Conservation (phyloP, 2,888 invertebrate species). For the Salticus scenicus region DNA sequence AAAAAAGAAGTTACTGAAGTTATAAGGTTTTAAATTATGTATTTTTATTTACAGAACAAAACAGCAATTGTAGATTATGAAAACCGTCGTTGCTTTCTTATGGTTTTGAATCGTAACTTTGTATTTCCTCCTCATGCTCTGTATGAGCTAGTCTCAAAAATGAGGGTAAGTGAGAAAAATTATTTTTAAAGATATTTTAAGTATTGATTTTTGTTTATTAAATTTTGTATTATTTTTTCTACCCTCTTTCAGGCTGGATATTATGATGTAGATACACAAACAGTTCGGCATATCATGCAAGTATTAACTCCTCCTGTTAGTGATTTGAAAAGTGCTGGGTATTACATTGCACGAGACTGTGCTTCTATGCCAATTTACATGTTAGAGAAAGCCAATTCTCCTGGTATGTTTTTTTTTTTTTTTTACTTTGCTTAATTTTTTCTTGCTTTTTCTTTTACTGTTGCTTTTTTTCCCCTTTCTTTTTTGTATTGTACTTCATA, state of each 20-base stretch:
- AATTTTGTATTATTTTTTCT: not conserved
- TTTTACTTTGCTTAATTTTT: not conserved
- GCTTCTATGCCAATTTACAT: slow-evolving; percentile 83
- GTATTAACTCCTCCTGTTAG: slow-evolving; percentile 84
- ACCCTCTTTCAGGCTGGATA: slow-evolving; percentile 77
- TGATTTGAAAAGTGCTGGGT: slow-evolving; percentile 81
- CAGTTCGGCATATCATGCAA: slow-evolving; percentile 85
- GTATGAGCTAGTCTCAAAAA: slow-evolving; percentile 86
- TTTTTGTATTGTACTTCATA: no score
- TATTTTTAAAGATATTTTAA: not conserved
- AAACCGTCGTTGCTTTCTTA: slow-evolving; percentile 88
- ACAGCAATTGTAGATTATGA: slow-evolving; percentile 87
- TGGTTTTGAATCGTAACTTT: slow-evolving; percentile 87
- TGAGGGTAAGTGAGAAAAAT: slow-evolving; percentile 79
- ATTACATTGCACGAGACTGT: slow-evolving; percentile 84
- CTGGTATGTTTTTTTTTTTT: slow-evolving; percentile 77
- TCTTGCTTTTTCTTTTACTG: no score
- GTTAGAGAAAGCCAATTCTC: slow-evolving; percentile 82
- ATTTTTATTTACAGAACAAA: slow-evolving; percentile 78
- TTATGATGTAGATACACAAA: slow-evolving; percentile 87
- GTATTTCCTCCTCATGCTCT: slow-evolving; percentile 87
- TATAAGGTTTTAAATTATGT: no score
- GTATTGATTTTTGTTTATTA: not conserved
- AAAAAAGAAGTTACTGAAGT: no score
- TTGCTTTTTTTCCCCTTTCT: no score